Percentiles rank a stretch among this genome's conserved stretches.
Evolutionary conservation across 2,888 invertebrate species (phyloP).

Genomic region (Liodrosophila aerea): DNA sequence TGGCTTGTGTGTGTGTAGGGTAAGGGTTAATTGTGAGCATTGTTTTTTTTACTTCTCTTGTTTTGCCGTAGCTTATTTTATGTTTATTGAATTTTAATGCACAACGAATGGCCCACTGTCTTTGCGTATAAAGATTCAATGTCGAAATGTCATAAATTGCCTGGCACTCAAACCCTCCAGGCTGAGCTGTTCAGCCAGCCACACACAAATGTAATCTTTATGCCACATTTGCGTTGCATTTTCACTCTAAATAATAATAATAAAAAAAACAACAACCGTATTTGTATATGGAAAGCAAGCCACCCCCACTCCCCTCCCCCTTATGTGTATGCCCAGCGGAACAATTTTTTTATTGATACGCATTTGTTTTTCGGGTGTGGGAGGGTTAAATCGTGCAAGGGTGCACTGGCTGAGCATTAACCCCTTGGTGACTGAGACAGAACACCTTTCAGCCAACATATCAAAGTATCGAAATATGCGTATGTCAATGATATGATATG

Average conservation of each 20-base stretch:
- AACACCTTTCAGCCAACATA: slow-evolving; percentile 57
- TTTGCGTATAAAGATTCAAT: slow-evolving; percentile 72
- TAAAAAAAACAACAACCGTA: slow-evolving; percentile 2
- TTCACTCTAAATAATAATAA: slow-evolving; percentile 33
- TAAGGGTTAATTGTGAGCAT: slow-evolving; percentile 58
- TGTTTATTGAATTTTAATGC: slow-evolving; percentile 81
- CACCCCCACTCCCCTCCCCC: slow-evolving; percentile 15
- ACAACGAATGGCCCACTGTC: slow-evolving; percentile 67
- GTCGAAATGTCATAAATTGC: slow-evolving; percentile 59
- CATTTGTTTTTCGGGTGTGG: slow-evolving; percentile 27
- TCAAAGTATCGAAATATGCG: slow-evolving; percentile 35
- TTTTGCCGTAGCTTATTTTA: slow-evolving; percentile 65
- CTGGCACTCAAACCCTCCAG: not conserved
- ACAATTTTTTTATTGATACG: slow-evolving; percentile 74
- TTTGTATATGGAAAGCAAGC: slow-evolving; percentile 7
- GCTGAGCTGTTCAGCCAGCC: no score
- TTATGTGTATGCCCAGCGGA: slow-evolving; percentile 63
- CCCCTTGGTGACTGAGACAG: slow-evolving; percentile 47
- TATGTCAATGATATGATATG: slow-evolving; percentile 48
- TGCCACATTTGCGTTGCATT: slow-evolving; percentile 62
- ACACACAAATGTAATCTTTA: slow-evolving; percentile 50
- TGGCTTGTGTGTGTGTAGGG: not conserved
- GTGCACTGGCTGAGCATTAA: slow-evolving; percentile 35
- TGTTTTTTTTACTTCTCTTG: slow-evolving; percentile 28
- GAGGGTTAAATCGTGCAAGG: slow-evolving; percentile 11